Evolutionary conservation across 2,113 vertebrate species (phyloP).

Genomic region (Gasterosteus nipponicus): DNA sequence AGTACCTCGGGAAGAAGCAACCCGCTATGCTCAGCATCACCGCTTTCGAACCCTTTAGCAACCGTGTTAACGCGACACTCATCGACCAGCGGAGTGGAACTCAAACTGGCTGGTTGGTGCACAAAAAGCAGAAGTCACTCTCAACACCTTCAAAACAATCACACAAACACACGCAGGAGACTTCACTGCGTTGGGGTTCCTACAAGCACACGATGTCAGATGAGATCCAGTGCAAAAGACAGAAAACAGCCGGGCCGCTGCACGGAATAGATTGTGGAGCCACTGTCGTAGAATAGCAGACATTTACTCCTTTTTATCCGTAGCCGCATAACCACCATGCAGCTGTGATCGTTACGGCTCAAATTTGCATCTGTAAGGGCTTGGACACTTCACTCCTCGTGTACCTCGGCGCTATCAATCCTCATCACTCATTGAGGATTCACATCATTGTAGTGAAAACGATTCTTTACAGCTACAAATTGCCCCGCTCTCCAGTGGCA

Average conservation of each 20-base stretch:
- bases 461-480: slow-evolving; percentile 5
- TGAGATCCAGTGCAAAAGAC: slow-evolving; percentile 5
- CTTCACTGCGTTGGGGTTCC: not conserved
- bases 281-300: slow-evolving; percentile 28
- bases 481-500: not conserved
- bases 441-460: slow-evolving; percentile 9
- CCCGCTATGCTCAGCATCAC: slow-evolving; percentile 96
- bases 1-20: slow-evolving; percentile 97
- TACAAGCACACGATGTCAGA: slow-evolving; percentile 9
- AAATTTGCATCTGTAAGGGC: slow-evolving; percentile 42
- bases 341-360: slow-evolving; percentile 55
- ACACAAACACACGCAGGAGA: not conserved
- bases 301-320: slow-evolving; percentile 24
- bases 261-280: slow-evolving; percentile 20
- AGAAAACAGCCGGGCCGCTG: slow-evolving; percentile 17
- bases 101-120: slow-evolving; percentile 89
- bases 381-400: slow-evolving; percentile 43
- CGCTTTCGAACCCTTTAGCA: slow-evolving; percentile 87
- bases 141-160: not conserved
- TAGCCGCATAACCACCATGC: slow-evolving; percentile 35
- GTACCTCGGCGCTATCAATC: slow-evolving; percentile 24
- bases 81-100: slow-evolving; percentile 94
- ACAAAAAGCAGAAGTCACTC: not conserved
- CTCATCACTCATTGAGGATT: slow-evolving; percentile 22
- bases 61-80: slow-evolving; percentile 93